Base-by-base conservation (phyloP, 2,888 invertebrate species). In the Scelioninae gen. 1 region DNA sequence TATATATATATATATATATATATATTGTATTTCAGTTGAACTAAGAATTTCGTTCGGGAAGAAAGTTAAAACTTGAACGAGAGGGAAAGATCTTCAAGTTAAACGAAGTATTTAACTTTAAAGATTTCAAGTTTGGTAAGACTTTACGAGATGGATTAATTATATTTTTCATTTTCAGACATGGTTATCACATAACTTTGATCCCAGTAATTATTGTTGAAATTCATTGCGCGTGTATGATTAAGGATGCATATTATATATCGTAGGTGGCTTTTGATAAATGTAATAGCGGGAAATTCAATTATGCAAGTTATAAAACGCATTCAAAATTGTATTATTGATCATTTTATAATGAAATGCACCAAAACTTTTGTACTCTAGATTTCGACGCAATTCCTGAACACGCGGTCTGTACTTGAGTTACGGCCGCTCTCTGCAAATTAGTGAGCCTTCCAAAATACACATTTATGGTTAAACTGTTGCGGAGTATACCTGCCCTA, bases 391-490 rank as follows among this genome's bases (percentile, higher is more conserved):
- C 53, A 47, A 62, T 69, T 63, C 23, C 63, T 62, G 62, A 69
- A 71, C 40, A 58, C 31, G 49, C 32, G 55, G 62, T 60, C 63
- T 69, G n/a, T n/a, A n/a, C 78, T 49, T 71, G 56, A 71, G 68
- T 71, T 79, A 79, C 51, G 31, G 58, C 65, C 63, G 32, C 45
- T 51, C 55, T 65, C 58, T 51, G 78, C 65, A 79, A 79, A 79
- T 79, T 72, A 72, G 71, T 56, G 71, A 72, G 66, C 34, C 78
- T 65, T 63, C 78, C 71, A 65, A 79, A 78, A 79, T 65, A 79
- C 71, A 78, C 78, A 63, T 77, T 77, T 55, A 77, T 69, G 55
- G 77, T 55, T 78, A 65, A 56, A 69, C 62, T 63, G 69, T 71
- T 31, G 63, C 49, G 45, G 49, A 56, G 34, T 63, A 47, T 69